Conservation (phyloP, 2,888 invertebrate species). For the Stenichneumon culpator region DNA sequence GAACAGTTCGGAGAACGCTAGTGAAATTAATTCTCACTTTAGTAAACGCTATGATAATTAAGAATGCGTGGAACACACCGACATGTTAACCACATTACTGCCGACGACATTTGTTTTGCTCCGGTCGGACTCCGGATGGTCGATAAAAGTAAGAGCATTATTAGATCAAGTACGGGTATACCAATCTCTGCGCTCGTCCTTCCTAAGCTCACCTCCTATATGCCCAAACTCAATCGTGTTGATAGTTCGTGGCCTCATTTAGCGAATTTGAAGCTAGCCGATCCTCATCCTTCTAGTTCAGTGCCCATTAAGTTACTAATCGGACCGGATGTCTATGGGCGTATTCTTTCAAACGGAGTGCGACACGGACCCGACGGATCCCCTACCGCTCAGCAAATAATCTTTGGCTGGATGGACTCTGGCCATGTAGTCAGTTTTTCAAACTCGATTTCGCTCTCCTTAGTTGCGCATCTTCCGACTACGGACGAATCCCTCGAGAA, state of each 20-base stretch:
- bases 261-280: slow-evolving; percentile 21
- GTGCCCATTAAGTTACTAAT: slow-evolving; percentile 36
- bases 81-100: slow-evolving; percentile 18
- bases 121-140: slow-evolving; percentile 13
- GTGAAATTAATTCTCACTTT: no score
- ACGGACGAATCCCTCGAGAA: slow-evolving; percentile 6
- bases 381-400: slow-evolving; percentile 50
- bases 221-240: not conserved
- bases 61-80: not conserved
- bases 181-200: not conserved
- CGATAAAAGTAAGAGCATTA: slow-evolving; percentile 43
- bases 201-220: slow-evolving; percentile 8
- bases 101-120: slow-evolving; percentile 57
- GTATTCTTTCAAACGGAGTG: slow-evolving; percentile 26
- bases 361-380: slow-evolving; percentile 9
- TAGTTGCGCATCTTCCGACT: not conserved
- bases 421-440: slow-evolving; percentile 4
- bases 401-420: slow-evolving; percentile 64
- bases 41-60: no score
- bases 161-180: slow-evolving; percentile 62
- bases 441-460: not conserved
- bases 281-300: slow-evolving; percentile 3
- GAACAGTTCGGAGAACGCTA: no score
- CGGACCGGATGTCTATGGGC: slow-evolving; percentile 56
- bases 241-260: slow-evolving; percentile 15